Percentiles rank a stretch among this genome's conserved stretches.
phyloP scores from a whole-genome alignment of 2,113 vertebrate species.

The Aphyosemion australe region DNA sequence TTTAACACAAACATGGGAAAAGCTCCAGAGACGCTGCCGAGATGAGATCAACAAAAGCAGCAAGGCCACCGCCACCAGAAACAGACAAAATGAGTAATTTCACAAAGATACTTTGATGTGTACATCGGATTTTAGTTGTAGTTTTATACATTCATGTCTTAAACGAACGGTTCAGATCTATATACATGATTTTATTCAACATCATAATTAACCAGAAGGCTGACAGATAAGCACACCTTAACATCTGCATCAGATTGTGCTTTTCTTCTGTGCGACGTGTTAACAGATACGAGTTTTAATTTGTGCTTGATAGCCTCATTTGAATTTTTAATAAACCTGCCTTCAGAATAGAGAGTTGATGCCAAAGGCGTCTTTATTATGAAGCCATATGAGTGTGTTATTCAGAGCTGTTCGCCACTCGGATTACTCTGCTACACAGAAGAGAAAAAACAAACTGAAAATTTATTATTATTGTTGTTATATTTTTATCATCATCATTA shows the following conservation, averaged over 20 bases:
- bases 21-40: slow-evolving; percentile 41
- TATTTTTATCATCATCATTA: too few species aligned
- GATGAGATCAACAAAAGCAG: neutral
- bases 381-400: neutral
- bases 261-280: neutral
- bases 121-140: too few species aligned
- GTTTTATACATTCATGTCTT: neutral
- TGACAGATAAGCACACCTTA: neutral
- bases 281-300: slow-evolving; percentile 24
- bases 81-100: neutral
- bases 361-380: neutral
- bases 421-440: neutral
- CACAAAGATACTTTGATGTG: neutral
- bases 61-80: slow-evolving; percentile 3
- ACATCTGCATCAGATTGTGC: neutral
- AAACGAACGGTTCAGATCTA: too few species aligned
- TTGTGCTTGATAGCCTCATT: slow-evolving; percentile 17
- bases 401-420: neutral
- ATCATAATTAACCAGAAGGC: neutral
- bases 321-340: slow-evolving; percentile 22
- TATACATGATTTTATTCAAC: too few species aligned
- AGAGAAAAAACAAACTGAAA: neutral
- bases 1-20: slow-evolving; percentile 50
- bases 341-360: slow-evolving; percentile 10
- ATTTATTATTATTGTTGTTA: too few species aligned